Base-by-base conservation (phyloP, 2,888 invertebrate genomes). In the Ptychoptera albimana region DNA sequence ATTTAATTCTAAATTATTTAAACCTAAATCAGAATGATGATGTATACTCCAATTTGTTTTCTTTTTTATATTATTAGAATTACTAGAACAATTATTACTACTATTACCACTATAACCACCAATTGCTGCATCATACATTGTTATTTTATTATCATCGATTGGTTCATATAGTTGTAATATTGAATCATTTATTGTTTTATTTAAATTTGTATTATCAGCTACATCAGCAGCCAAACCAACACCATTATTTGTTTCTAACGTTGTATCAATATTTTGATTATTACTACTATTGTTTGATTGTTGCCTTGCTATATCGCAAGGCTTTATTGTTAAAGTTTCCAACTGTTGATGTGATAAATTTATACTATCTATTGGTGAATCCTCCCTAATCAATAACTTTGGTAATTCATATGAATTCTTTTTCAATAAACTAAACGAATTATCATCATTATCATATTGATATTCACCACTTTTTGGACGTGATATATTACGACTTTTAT, bases 381-480 rank as follows among this genome's bases (percentile, higher is more conserved):
- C 53, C 46, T 53, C 53, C n/a, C 53, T 47, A 32, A 53, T 50
- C 32, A 53, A 44, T 16, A 53, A 42, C 32, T 53, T 53, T 23
- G 53, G 53, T 44, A 53, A 45, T 45, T 52, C 52, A 31, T 52
- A 52, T 41, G 45, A 49, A 46, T 50, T 52, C 46, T 50, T 51
- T 16, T 46, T 50, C 51, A 44, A 35, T 50, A 48, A 23, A 23
- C 23, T 23, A 23, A 23, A 23, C 7, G 23, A 23, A 23, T 23
- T 32, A n/a, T 32, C 32, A 32, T 32, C 32, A 32, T 32, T 32
- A 32, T 32, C 32, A 32, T 32, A 23, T 23, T 23, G 23, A 35
- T 35, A 10, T 35, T 12, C 35, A 8, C 35, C n/a, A 35, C 35
- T 12, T 35, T 35, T 35, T 10, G 35, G 13, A 9, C 13, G 35